These are phyloP conservation scores for Pelmatolapia mariae DNA, from an alignment of 2,113 vertebrate species.

Conservation along the genomic window DNA sequence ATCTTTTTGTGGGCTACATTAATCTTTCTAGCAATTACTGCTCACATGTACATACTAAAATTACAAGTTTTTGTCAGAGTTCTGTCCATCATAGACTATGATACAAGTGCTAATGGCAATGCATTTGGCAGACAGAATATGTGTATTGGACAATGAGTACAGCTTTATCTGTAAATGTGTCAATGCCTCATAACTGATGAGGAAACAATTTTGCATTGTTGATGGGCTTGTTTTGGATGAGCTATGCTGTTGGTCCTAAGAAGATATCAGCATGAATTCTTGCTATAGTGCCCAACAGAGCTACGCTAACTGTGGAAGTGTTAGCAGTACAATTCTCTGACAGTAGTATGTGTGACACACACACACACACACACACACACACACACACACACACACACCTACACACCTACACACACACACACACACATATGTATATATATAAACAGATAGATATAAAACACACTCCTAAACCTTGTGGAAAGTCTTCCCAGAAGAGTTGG, in stretches of 20 bases:
- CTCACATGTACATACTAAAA: background rate
- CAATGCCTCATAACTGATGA: background rate
- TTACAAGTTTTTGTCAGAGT: background rate
- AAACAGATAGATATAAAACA: background rate
- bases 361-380: background rate
- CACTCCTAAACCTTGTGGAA: background rate
- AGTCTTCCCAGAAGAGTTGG: background rate
- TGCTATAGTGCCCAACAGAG: conserved; percentile 12
- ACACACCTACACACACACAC: background rate
- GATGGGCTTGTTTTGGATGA: background rate
- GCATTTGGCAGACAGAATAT: background rate
- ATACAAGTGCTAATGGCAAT: background rate
- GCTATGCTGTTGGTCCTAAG: background rate
- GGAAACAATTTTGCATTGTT: background rate
- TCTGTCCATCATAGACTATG: background rate
- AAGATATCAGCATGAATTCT: background rate
- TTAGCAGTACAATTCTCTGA: conserved; percentile 37
- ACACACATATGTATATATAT: fast-evolving
- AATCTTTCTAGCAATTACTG: conserved; percentile 31
- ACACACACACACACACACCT: background rate
- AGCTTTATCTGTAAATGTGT: background rate
- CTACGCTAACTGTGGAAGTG: conserved; percentile 34
- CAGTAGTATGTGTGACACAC: background rate
- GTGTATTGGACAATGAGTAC: background rate
- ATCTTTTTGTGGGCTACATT: conserved; percentile 12